These are phyloP conservation scores for Sturnus vulgaris DNA, from an alignment of 2,113 vertebrate genomes.

Conservation along the genomic window DNA sequence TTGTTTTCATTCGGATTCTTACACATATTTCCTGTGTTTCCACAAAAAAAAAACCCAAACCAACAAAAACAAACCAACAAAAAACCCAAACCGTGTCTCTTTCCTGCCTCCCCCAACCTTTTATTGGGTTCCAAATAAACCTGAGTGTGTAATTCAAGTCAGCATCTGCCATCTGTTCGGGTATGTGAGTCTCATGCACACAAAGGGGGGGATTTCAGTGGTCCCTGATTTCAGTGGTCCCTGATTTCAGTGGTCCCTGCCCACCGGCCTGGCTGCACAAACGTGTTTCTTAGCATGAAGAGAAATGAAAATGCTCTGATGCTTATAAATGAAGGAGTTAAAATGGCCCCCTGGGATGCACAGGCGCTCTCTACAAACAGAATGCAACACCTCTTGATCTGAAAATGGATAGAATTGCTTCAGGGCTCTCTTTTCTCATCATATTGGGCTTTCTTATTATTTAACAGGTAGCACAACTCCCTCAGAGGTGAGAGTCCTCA, in stretches of 20 bases:
- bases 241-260: neutral
- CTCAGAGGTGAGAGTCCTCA: neutral
- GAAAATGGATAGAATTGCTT: neutral
- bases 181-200: neutral
- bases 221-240: neutral
- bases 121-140: conserved; percentile 49
- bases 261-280: neutral
- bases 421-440: neutral
- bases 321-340: neutral
- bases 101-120: neutral
- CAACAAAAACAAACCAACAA: neutral
- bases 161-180: neutral
- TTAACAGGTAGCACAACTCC: neutral
- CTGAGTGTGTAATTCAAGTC: conserved; percentile 61
- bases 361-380: neutral
- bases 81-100: neutral
- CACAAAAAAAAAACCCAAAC: neutral
- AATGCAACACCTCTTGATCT: neutral
- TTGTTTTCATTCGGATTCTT: conserved; percentile 34
- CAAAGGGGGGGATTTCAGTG: neutral
- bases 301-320: neutral
- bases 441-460: neutral
- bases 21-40: conserved; percentile 50
- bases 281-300: neutral
- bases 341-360: neutral